These are phyloP conservation scores for Ibidorhyncha struthersii DNA, from an alignment of 2,113 vertebrate species.

Conservation along the genomic window DNA sequence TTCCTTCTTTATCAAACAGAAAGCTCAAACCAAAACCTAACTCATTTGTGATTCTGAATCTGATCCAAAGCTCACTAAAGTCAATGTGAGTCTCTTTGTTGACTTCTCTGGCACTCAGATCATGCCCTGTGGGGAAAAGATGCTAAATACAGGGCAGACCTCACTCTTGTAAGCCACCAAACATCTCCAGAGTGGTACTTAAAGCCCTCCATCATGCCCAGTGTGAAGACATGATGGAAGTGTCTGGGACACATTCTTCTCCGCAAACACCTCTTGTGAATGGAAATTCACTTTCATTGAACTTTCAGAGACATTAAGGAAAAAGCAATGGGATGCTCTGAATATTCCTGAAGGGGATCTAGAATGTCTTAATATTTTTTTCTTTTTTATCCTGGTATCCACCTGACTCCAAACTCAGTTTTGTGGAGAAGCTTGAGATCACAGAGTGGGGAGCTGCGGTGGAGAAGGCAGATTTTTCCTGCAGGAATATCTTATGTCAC, in stretches of 20 bases:
- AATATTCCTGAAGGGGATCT: not conserved
- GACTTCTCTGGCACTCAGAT: not conserved
- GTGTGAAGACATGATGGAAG: not conserved
- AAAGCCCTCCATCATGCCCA: not conserved
- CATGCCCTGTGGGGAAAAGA: too few species aligned
- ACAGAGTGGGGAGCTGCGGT: not conserved
- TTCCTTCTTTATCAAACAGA: not conserved
- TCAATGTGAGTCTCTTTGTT: not conserved
- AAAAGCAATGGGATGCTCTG: not conserved
- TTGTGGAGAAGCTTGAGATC: not conserved
- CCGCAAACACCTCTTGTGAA: not conserved
- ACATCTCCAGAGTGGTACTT: too few species aligned
- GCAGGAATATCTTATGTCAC: not conserved
- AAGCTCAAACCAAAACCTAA: not conserved
- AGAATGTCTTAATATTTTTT: not conserved
- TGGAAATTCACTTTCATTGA: not conserved
- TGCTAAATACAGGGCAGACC: not conserved
- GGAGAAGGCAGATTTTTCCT: not conserved
- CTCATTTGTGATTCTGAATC: not conserved
- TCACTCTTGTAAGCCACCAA: not conserved
- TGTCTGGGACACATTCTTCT: rapidly evolving
- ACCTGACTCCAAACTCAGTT: not conserved
- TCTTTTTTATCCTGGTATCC: not conserved
- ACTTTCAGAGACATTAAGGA: not conserved
- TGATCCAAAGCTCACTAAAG: not conserved